A percentile compares a stretch with the other conserved stretches of the same genome.
phyloP scores from a whole-genome alignment of 2,113 vertebrate genomes.

The Gulo gulo region DNA sequence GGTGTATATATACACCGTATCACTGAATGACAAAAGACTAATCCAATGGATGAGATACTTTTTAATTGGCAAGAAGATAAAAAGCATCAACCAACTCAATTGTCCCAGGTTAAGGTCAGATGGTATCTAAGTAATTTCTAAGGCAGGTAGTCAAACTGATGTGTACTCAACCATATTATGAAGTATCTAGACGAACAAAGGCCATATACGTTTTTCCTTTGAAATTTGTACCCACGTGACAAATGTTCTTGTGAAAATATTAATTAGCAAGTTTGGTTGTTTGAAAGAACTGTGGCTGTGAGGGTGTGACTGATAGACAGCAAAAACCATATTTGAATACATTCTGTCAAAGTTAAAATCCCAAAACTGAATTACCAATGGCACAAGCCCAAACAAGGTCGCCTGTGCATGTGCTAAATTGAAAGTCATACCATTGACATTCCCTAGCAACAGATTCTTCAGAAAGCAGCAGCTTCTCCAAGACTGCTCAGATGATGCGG shows the following conservation, averaged over 20 bases:
- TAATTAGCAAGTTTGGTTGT: slow-evolving; percentile 24
- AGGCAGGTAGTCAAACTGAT: not conserved
- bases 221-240: not conserved
- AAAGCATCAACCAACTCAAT: not conserved
- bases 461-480: not conserved
- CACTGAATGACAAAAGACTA: not conserved
- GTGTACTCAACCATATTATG: not conserved
- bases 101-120: not conserved
- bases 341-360: not conserved
- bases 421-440: not conserved
- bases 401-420: not conserved
- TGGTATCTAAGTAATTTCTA: not conserved
- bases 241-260: slow-evolving; percentile 43
- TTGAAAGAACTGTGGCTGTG: not conserved
- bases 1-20: not conserved
- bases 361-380: not conserved
- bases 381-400: not conserved
- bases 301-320: not conserved
- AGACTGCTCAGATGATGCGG: not conserved
- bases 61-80: slow-evolving; percentile 18
- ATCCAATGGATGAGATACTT: not conserved
- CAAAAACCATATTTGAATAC: slow-evolving; percentile 10
- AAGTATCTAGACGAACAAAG: not conserved
- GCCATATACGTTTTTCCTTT: not conserved
- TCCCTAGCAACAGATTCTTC: not conserved